A percentile compares a stretch with the other conserved stretches of the same genome.
These are phyloP conservation scores for Lasiurus cinereus DNA, from an alignment of 2,113 vertebrate species.

Conservation along the genomic window DNA sequence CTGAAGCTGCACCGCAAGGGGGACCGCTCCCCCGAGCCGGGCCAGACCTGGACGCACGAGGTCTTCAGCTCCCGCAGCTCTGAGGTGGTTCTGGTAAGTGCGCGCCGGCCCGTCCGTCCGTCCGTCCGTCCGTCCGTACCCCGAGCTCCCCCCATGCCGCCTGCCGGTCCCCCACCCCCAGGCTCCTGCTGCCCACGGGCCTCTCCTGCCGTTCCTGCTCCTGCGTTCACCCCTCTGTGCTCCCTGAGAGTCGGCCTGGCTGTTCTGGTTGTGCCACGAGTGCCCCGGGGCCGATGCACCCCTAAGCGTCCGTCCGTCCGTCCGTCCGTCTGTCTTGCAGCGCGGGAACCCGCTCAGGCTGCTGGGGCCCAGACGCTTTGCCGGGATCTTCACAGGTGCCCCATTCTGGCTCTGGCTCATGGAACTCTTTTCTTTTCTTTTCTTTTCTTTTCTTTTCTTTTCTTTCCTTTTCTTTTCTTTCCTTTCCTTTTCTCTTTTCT, in stretches of 20 bases:
- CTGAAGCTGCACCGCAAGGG: constrained; percentile 95
- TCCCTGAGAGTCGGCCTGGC: neutral
- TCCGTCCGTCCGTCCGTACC: no score
- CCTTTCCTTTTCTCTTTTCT: no score
- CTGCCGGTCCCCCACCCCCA: neutral
- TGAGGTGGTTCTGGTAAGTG: constrained; percentile 94
- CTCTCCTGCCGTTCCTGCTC: neutral
- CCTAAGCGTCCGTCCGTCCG: neutral
- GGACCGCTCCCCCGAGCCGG: constrained; percentile 91
- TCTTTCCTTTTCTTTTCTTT: no score
- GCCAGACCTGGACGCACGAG: constrained; percentile 80
- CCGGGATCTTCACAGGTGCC: neutral
- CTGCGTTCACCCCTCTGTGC: neutral
- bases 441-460: no score
- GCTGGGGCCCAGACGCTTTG: neutral
- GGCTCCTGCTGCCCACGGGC: neutral
- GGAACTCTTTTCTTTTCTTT: neutral
- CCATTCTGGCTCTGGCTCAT: neutral
- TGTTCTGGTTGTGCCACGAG: neutral
- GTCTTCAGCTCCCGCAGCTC: constrained; percentile 87
- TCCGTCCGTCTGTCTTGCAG: neutral
- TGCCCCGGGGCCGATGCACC: neutral
- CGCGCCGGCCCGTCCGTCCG: rapidly evolving
- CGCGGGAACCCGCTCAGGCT: rapidly evolving
- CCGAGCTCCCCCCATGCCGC: neutral